Evolutionary conservation across 2,113 vertebrate species (phyloP), one percentile per base, ranked within the genome.

Genomic region (Oenanthe oenanthe): DNA sequence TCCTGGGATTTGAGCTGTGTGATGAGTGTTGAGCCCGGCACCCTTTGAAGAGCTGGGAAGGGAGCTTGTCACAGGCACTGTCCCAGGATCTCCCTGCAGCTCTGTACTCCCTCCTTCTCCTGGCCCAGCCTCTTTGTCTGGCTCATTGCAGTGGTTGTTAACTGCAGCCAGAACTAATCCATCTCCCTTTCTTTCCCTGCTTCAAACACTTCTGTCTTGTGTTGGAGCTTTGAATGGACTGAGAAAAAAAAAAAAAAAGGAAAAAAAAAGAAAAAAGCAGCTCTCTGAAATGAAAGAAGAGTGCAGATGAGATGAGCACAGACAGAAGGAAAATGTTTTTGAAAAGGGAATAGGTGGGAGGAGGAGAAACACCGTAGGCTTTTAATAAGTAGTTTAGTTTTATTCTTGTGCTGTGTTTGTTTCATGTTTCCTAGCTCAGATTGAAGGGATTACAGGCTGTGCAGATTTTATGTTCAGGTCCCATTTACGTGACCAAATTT

Each of bases 371-470:
- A 90, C 85, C 0, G 79, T 94, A 93, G 94, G 94, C 75, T 96
- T 95, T 92, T 96, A 96, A 96, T 96, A 95, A 96, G 94, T 93
- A 93, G 96, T 96, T 96, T 85, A 63, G 92, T 95, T 97, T 96
- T 97, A 92, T 96, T 93, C 95, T 63, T 26, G 45, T 88, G 85
- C 92, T 94, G 2, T 92, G 92, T 93, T 94, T 95, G 85, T 94
- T 96, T 92, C 83, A n/a, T 66, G 63, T 92, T 93, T 86, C 82
- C 75, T 88, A 60, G 92, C 94, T 93, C 85, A 93, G 82, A 93
- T 63, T 92, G 92, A 96, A 93, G n/a, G 85, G 88, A 85, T 96
- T 94, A 95, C 56, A 88, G 74, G 26, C 79, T 93, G 56, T 63
- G 43, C 85, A 76, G 90, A 77, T 92, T 85, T 88, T 60, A 51